phyloP scores from a whole-genome alignment of 2,797 vertebrate species.

The Syndactyla subalaris region DNA sequence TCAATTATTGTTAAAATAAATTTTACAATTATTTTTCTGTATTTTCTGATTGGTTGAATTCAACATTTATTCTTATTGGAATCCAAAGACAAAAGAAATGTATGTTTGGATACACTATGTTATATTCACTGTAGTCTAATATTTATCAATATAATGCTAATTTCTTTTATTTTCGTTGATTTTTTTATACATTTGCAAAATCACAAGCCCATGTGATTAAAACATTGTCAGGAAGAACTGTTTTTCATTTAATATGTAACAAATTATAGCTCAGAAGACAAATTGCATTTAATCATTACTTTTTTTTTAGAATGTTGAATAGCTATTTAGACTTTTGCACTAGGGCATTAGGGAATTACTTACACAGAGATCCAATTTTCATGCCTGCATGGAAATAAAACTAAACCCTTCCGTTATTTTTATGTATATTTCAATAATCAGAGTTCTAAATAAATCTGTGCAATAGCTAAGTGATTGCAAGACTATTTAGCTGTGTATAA shows the following conservation, averaged over 20 bases:
- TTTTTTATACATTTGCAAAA: background rate
- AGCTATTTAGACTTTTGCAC: background rate
- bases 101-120: background rate
- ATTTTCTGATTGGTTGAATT: background rate
- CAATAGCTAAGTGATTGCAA: background rate
- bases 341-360: background rate
- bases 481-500: background rate
- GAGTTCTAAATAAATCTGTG: background rate
- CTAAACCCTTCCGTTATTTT: background rate
- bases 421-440: background rate
- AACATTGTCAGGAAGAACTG: background rate
- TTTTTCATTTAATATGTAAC: background rate
- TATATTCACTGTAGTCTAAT: background rate
- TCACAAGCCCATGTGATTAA: background rate
- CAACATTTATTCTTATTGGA: background rate
- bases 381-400: background rate
- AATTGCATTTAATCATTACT: background rate
- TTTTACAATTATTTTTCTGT: background rate
- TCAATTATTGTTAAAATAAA: background rate
- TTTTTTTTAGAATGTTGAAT: background rate
- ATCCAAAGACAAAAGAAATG: background rate
- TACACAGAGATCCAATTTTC: background rate
- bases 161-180: background rate
- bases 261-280: background rate
- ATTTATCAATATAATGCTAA: background rate